Percentiles rank a stretch among this genome's conserved stretches.
Evolutionary conservation across 2,888 invertebrate genomes (phyloP).

Genomic region (Nephrotoma flavescens): DNA sequence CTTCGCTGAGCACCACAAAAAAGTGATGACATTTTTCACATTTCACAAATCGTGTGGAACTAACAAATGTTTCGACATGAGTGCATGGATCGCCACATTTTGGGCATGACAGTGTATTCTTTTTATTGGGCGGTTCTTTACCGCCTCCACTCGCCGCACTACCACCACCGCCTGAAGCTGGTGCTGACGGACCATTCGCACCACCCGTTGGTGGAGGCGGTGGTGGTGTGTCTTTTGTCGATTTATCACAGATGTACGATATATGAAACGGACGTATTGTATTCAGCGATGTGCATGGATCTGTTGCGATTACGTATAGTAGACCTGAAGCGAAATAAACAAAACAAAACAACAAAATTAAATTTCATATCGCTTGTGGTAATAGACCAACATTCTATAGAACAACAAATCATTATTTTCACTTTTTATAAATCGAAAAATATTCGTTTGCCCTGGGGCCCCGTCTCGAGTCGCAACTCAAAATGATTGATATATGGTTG

Average conservation of each 20-base stretch:
- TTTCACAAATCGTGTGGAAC: conserved; percentile 92
- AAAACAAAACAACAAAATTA: background rate
- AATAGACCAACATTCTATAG: background rate
- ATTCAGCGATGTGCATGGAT: conserved; percentile 7
- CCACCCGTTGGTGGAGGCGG: conserved; percentile 3
- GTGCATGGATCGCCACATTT: conserved; percentile 97
- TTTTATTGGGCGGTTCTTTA: conserved; percentile 41
- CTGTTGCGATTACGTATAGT: conserved; percentile 11
- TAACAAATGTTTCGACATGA: conserved; percentile 92
- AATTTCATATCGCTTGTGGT: background rate
- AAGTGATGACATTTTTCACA: conserved; percentile 98
- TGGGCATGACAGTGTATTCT: conserved; percentile 75
- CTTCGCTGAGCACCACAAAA: conserved; percentile 88
- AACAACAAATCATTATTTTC: background rate
- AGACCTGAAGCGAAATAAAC: conserved; percentile 9
- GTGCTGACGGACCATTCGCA: background rate
- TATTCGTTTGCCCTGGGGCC: background rate
- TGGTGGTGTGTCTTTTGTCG: conserved; percentile 13
- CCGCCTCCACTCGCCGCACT: conserved; percentile 28
- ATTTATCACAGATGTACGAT: conserved; percentile 15
- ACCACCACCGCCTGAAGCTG: conserved; percentile 14
- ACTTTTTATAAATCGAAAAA: background rate
- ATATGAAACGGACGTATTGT: conserved; percentile 13
- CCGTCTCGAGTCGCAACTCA: background rate
- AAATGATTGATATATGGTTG: background rate